These are phyloP conservation scores for Chaetodon auriga DNA, from an alignment of 2,113 vertebrate species.

Conservation along the genomic window DNA sequence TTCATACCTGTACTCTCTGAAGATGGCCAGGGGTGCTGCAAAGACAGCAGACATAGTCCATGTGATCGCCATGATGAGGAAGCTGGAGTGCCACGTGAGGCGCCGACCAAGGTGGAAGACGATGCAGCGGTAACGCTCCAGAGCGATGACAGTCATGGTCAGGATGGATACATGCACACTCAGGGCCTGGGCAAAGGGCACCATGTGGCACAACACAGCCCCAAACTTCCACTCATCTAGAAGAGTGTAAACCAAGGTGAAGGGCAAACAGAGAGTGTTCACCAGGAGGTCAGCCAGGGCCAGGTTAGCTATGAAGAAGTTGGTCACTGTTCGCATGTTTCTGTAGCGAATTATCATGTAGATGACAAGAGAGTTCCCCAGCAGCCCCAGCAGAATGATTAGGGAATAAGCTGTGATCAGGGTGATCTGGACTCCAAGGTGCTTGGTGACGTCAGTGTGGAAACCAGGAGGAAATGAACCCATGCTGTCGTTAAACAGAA, in stretches of 20 bases:
- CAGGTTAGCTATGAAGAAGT: slow-evolving; percentile 95
- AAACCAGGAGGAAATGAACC: slow-evolving; percentile 81
- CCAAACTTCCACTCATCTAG: slow-evolving; percentile 95
- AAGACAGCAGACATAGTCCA: slow-evolving; percentile 89
- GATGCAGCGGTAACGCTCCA: slow-evolving; percentile 93
- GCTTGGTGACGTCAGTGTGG: slow-evolving; percentile 90
- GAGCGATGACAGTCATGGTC: slow-evolving; percentile 91
- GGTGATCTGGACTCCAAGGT: slow-evolving; percentile 88
- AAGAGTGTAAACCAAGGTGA: slow-evolving; percentile 92
- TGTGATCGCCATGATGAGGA: slow-evolving; percentile 88
- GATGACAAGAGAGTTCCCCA: slow-evolving; percentile 91
- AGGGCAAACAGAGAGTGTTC: slow-evolving; percentile 91
- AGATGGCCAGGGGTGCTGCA: slow-evolving; percentile 91
- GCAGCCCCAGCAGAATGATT: slow-evolving; percentile 91
- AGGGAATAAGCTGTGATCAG: slow-evolving; percentile 91
- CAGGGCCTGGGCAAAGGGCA: slow-evolving; percentile 92
- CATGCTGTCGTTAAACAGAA: slow-evolving; percentile 75
- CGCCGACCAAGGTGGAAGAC: slow-evolving; percentile 92
- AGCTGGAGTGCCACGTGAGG: slow-evolving; percentile 88
- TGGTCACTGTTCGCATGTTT: slow-evolving; percentile 94
- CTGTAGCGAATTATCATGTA: slow-evolving; percentile 92
- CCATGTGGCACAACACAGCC: slow-evolving; percentile 90
- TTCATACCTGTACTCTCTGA: slow-evolving; percentile 90
- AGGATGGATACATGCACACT: slow-evolving; percentile 93
- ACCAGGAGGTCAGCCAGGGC: slow-evolving; percentile 93